phyloP scores from a whole-genome alignment of 2,888 invertebrate species.

The Orthonevra nobilis region DNA sequence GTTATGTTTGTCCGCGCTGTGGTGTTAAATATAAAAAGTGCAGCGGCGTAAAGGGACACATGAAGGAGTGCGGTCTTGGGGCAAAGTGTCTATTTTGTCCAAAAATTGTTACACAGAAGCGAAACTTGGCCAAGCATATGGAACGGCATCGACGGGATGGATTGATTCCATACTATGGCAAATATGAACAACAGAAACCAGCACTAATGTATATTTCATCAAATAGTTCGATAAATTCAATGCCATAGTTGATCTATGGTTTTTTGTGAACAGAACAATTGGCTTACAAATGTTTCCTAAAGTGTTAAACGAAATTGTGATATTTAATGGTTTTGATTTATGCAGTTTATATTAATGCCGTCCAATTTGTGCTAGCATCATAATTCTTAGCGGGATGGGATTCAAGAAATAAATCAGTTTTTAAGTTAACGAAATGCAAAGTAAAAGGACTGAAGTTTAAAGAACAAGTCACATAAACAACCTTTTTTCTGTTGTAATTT shows the following conservation, averaged over 20 bases:
- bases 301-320: constrained; percentile 21
- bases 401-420: background rate
- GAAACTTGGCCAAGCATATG: constrained; percentile 74
- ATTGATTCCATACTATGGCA: constrained; percentile 40
- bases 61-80: constrained; percentile 74
- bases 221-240: constrained; percentile 1
- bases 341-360: constrained; percentile 6
- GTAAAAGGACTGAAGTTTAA: no score
- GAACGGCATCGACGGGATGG: constrained; percentile 68
- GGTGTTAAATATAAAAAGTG: constrained; percentile 74
- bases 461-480: no score
- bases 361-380: background rate
- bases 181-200: constrained; percentile 7
- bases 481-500: no score
- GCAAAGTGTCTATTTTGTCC: constrained; percentile 74
- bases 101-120: constrained; percentile 73
- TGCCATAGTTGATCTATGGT: constrained; percentile 1
- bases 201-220: background rate
- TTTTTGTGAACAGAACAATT: background rate
- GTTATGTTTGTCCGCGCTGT: constrained; percentile 73
- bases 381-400: background rate
- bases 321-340: constrained; percentile 15
- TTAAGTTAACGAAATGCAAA: no score
- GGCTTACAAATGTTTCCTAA: constrained; percentile 23
- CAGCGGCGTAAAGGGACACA: constrained; percentile 72